A percentile compares a stretch with the other conserved stretches of the same genome.
phyloP scores from a whole-genome alignment of 2,888 invertebrate species.

The Heliconius charithonia region DNA sequence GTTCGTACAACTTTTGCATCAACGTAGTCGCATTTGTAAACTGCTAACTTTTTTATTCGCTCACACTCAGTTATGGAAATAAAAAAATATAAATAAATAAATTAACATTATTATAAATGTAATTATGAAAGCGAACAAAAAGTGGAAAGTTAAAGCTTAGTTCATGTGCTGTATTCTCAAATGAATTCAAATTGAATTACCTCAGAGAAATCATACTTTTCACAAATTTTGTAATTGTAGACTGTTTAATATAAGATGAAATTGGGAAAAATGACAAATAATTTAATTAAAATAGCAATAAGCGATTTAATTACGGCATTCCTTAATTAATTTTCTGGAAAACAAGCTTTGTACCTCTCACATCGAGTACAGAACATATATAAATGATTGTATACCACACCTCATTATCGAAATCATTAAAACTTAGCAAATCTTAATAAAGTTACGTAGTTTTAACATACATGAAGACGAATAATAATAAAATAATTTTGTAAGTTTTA shows the following conservation, averaged over 20 bases:
- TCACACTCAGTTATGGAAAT: neutral
- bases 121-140: neutral
- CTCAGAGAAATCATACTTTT: neutral
- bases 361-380: constrained; percentile 3
- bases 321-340: constrained; percentile 16
- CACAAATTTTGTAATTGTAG: neutral
- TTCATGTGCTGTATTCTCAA: neutral
- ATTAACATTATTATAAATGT: neutral
- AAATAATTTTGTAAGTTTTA: no score
- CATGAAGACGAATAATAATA: neutral
- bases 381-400: constrained; percentile 1
- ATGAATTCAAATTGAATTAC: no score
- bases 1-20: constrained; percentile 41
- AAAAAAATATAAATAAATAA: neutral
- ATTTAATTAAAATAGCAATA: constrained; percentile 1
- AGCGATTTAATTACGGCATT: constrained; percentile 1
- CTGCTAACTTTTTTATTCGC: constrained; percentile 26
- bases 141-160: neutral
- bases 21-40: constrained; percentile 32
- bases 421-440: constrained; percentile 10
- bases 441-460: constrained; percentile 16
- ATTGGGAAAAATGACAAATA: neutral
- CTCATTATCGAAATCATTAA: constrained; percentile 26
- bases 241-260: neutral
- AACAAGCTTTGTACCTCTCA: constrained; percentile 1